These are phyloP conservation scores for Subanguina moxae DNA, from an alignment of 1,140 invertebrate genomes.

Conservation along the genomic window DNA sequence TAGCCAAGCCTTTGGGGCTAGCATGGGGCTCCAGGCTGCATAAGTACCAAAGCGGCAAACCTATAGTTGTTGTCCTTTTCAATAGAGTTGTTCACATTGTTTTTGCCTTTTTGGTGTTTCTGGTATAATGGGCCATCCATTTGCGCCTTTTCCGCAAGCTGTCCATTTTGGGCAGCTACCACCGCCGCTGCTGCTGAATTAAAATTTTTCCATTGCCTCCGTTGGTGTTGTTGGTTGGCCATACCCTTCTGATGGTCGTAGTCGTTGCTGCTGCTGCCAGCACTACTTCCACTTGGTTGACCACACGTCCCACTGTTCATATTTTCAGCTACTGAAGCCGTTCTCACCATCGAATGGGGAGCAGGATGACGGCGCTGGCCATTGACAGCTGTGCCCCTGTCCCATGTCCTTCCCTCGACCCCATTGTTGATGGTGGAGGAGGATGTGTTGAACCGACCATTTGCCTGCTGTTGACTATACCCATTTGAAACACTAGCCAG, in stretches of 20 bases:
- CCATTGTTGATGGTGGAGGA: not conserved
- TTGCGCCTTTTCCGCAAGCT: not conserved
- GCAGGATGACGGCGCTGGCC: not conserved
- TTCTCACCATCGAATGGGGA: not conserved
- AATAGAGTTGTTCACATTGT: not conserved
- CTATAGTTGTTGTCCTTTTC: not conserved
- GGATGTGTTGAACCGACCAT: not conserved
- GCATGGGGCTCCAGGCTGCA: too few relatives aligned
- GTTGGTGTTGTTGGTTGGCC: not conserved
- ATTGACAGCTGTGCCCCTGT: not conserved
- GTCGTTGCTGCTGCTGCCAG: not conserved
- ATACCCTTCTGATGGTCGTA: not conserved
- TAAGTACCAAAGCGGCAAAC: too few relatives aligned
- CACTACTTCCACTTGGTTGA: not conserved
- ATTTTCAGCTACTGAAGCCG: not conserved
- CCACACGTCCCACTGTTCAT: not conserved
- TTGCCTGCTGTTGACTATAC: not conserved
- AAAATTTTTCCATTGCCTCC: not conserved
- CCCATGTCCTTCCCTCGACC: not conserved
- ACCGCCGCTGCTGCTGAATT: not conserved
- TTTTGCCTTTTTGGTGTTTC: not conserved
- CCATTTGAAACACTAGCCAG: not conserved
- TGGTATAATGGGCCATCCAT: not conserved
- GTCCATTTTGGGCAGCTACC: not conserved
- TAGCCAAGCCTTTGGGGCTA: too few relatives aligned